These are phyloP conservation scores for Omphaloscelis lunosa DNA, from an alignment of 2,888 invertebrate genomes.

Conservation along the genomic window DNA sequence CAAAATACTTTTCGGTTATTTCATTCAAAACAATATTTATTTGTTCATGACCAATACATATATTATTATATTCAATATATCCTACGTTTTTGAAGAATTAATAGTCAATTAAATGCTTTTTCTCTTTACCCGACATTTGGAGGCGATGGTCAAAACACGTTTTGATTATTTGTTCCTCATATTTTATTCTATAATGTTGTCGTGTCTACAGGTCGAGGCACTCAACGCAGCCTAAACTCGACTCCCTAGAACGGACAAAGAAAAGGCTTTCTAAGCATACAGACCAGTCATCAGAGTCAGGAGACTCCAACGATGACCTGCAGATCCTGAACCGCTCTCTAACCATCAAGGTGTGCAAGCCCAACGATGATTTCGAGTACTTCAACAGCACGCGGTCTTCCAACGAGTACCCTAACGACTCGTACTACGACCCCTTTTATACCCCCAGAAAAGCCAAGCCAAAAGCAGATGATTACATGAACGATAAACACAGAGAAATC, in stretches of 20 bases:
- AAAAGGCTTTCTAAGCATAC: constrained; percentile 72
- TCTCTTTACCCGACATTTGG: too few species aligned
- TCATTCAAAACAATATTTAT: too few species aligned
- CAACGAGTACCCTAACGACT: constrained; percentile 81
- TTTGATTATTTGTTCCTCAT: too few species aligned
- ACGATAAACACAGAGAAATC: constrained; percentile 88
- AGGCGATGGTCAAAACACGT: too few species aligned
- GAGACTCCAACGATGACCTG: constrained; percentile 88
- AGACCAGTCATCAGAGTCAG: constrained; percentile 86
- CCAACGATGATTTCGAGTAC: constrained; percentile 91
- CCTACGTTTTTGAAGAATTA: too few species aligned
- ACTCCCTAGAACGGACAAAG: constrained; percentile 73
- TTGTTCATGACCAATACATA: too few species aligned
- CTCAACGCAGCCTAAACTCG: constrained; percentile 72
- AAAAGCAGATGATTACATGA: constrained; percentile 89
- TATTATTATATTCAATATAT: too few species aligned
- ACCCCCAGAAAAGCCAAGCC: constrained; percentile 83
- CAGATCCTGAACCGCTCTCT: constrained; percentile 88
- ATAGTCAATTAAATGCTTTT: too few species aligned
- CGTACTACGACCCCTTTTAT: constrained; percentile 80
- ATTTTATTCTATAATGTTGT: constrained; percentile 6
- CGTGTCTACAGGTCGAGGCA: constrained; percentile 74
- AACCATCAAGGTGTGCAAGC: constrained; percentile 89
- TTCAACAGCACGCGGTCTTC: constrained; percentile 87
- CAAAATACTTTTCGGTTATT: not conserved